Percentiles rank a stretch among this genome's conserved stretches.
These are phyloP conservation scores for Apis cerana DNA, from an alignment of 1,140 invertebrate genomes.

Conservation along the genomic window DNA sequence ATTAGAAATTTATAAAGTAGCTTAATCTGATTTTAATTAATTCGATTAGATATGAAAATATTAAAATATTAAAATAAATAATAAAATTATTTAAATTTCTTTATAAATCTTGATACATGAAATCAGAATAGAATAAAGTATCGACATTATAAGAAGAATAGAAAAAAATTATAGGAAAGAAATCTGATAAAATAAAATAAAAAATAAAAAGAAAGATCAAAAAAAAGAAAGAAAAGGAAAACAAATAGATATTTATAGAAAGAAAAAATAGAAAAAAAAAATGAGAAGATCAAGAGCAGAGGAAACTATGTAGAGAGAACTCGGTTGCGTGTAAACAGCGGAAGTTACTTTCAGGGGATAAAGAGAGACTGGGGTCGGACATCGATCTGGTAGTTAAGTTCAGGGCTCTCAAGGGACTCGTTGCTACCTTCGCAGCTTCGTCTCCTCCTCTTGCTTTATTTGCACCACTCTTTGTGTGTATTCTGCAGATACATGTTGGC, in stretches of 20 bases:
- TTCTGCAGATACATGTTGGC: constrained; percentile 59
- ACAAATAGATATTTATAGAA: neutral
- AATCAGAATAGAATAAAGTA: no score
- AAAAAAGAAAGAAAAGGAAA: neutral
- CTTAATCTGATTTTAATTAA: no score
- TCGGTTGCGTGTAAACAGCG: constrained; percentile 38
- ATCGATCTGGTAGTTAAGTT: constrained; percentile 80
- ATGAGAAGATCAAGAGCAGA: constrained; percentile 4
- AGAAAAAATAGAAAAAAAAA: neutral
- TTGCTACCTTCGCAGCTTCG: constrained; percentile 69
- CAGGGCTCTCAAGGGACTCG: constrained; percentile 76
- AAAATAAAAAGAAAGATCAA: neutral
- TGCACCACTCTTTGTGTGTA: constrained; percentile 28
- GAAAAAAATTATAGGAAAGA: neutral
- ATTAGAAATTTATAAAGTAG: no score
- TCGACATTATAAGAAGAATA: no score
- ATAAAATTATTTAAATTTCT: no score
- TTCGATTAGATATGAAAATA: no score
- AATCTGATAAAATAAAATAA: neutral
- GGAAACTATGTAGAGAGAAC: neutral
- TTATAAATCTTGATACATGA: no score
- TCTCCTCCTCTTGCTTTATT: constrained; percentile 32
- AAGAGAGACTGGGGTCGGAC: constrained; percentile 68
- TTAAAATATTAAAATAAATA: no score
- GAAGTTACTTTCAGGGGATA: constrained; percentile 54